These are phyloP conservation scores for Tautogolabrus adspersus DNA, from an alignment of 2,113 vertebrate genomes.

Conservation along the genomic window DNA sequence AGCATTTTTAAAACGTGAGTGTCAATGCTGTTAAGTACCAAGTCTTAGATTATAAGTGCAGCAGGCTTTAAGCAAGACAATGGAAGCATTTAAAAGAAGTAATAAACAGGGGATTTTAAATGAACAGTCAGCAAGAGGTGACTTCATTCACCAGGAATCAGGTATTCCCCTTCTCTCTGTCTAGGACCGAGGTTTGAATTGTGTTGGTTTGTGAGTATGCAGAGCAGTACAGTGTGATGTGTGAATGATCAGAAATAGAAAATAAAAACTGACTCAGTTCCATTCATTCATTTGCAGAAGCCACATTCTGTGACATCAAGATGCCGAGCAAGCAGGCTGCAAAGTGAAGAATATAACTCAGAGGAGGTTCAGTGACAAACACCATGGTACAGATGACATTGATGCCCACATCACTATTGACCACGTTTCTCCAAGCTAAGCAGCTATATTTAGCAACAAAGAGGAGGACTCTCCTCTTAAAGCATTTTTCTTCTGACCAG, in stretches of 20 bases:
- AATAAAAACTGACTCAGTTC: neutral
- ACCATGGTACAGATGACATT: slow-evolving; percentile 31
- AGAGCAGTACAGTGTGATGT: neutral
- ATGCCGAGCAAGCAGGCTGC: neutral
- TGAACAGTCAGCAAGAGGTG: slow-evolving; percentile 40
- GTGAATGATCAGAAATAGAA: neutral
- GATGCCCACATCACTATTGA: slow-evolving; percentile 46
- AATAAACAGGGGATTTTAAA: slow-evolving; percentile 57
- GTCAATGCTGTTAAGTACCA: neutral
- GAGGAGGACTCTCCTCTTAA: slow-evolving; percentile 26
- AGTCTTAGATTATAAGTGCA: neutral
- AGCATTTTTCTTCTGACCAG: slow-evolving; percentile 61
- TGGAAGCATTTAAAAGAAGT: slow-evolving; percentile 7
- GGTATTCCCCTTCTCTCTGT: slow-evolving; percentile 68
- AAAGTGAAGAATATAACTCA: slow-evolving; percentile 4
- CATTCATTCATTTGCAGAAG: neutral
- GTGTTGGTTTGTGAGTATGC: neutral
- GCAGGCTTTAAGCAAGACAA: slow-evolving; percentile 2
- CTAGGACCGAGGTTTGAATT: neutral
- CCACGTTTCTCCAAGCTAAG: slow-evolving; percentile 40
- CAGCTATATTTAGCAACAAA: slow-evolving; percentile 53
- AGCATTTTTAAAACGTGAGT: no score
- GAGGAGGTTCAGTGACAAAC: slow-evolving; percentile 40
- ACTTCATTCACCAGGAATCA: slow-evolving; percentile 52
- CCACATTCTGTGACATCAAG: neutral